Evolutionary conservation across 2,113 vertebrate genomes (phyloP), one percentile per base, ranked within the genome.

Genomic region (Callorhinus ursinus): DNA sequence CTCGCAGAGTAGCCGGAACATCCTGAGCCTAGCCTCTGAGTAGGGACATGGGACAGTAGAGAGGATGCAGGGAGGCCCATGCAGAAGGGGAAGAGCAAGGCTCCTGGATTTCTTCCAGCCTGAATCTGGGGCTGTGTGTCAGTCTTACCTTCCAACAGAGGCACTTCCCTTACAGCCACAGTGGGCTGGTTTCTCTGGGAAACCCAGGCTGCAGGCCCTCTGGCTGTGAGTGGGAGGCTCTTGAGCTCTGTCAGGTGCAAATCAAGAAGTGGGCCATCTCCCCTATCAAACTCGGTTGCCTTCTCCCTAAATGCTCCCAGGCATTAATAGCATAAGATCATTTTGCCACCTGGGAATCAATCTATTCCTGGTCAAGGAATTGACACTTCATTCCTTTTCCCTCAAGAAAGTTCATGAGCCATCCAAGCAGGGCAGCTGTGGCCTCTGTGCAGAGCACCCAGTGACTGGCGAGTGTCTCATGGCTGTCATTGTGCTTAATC

Each of bases 121-220:
- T 9, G 7, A 85, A 83, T 59, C 81, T 95, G 53, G 63, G 80
- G 92, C 92, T 93, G 22, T 95, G 72, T 94, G 92, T 96, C 94
- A 93, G 57, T 51, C 55, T 55, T 22, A 80, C 82, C 89, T 88
- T 88, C 92, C 87, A 46, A 89, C 10, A 81, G 33, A 87, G 79
- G 79, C n/a, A 36, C 24, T 46, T 57, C 18, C 36, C 39, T 74
- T 67, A 46, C 22, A 19, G 61, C 3, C 2, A 15, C 42, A 59
- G 72, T 0, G 22, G 88, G 49, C 93, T 53, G 57, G 82, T 91
- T 95, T 96, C 90, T 94, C 94, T 82, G 82, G 92, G 93, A 82
- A 93, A 81, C 53, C 85, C 57, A 13, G 12, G 12, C 82, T 90
- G 2, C 31, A 80, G 92, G 51, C 59, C 6, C 13, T 51, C 53